Evolutionary conservation across 2,797 vertebrate species (phyloP), one percentile per base, ranked within the genome.

Genomic region (Cyprinodon diabolis): DNA sequence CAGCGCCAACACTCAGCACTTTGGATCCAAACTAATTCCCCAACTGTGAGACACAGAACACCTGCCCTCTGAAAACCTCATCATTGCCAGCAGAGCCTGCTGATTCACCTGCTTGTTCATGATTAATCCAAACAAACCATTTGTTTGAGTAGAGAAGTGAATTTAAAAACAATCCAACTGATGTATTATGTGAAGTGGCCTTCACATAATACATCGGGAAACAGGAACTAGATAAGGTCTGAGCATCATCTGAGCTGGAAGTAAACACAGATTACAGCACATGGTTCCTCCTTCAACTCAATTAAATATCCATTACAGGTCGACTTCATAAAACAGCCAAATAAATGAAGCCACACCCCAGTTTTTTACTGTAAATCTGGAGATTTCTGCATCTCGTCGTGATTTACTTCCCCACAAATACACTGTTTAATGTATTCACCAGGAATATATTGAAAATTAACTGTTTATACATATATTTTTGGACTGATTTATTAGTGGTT

Each of bases 1-100:
- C 78, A 60, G 76, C 49, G 69, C 51, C 69, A 72, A 68, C 15
- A 45, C 60, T 81, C 67, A 47, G 65, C 68, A 57, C 71, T 65
- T 66, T 57, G n/a, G 37, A 66, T 66, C 55, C 52, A 23, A 17
- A 40, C 49, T 30, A 14, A 69, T 58, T 65, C 65, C 63, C 79
- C 65, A 56, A n/a, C 45, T 35, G 10, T 62, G 12, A 47, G n/a
- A 13, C 4, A 30, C 69, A 71, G 30, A 30, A 30, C 30, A 30
- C 71, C 66, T 74, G 68, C 19, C 55, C 63, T 69, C 71, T 23
- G 60, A 23, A 30, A 30, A 30, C 30, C 30, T 30, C 30, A 30
- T 3, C 30, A 30, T 30, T 30, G 30, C 30, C 30, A 30, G 30
- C 30, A 30, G 30, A 30, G 30, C 30, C 30, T 30, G 30, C 30